Percentiles rank a stretch among this genome's conserved stretches.
These are phyloP conservation scores for Chiloscyllium punctatum DNA, from an alignment of 2,797 vertebrate species.

Conservation along the genomic window DNA sequence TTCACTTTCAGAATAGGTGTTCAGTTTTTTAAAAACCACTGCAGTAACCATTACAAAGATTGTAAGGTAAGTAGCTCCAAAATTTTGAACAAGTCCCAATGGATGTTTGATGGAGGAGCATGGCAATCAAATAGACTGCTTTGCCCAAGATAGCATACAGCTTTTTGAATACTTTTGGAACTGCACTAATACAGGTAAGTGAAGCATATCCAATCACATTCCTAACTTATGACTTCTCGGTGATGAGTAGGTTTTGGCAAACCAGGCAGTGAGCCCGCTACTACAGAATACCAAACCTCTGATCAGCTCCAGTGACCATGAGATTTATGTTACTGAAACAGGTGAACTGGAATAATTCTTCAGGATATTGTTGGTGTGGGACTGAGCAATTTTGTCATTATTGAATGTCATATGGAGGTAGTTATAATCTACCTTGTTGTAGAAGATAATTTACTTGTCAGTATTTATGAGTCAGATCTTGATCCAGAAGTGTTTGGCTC, in stretches of 20 bases:
- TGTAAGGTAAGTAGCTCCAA: background rate
- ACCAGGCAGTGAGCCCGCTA: background rate
- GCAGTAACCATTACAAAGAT: background rate
- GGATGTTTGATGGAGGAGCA: background rate
- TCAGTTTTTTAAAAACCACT: too few species aligned
- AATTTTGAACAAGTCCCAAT: background rate
- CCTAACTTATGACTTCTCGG: background rate
- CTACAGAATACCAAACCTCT: background rate
- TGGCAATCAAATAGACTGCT: background rate
- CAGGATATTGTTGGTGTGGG: background rate
- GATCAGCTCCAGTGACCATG: background rate
- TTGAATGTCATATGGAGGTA: background rate
- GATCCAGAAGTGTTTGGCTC: too few species aligned
- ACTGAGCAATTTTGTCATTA: background rate
- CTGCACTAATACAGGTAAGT: background rate
- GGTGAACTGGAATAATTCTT: background rate
- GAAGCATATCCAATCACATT: background rate
- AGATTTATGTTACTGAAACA: background rate
- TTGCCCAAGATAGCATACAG: background rate
- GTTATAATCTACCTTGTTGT: background rate
- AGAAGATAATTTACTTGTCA: background rate
- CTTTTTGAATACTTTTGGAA: background rate
- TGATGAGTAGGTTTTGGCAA: background rate
- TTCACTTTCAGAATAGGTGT: background rate
- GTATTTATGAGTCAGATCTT: too few species aligned